A percentile compares a stretch with the other conserved stretches of the same genome.
Evolutionary conservation across 2,888 invertebrate species (phyloP).

Genomic region (Amiota mariae): DNA sequence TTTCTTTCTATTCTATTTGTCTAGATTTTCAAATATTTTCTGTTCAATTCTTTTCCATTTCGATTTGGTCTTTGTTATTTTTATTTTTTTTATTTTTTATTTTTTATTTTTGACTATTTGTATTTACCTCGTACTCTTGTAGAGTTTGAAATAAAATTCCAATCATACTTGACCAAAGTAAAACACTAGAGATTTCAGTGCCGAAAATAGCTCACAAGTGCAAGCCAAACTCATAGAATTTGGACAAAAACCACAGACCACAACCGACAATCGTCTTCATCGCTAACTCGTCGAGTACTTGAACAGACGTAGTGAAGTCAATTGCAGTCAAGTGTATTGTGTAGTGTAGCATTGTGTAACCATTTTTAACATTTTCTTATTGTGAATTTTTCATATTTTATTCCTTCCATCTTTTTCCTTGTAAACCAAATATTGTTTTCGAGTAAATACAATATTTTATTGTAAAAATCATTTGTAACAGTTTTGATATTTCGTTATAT

Average conservation of each 20-base stretch:
- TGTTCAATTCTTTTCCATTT: neutral
- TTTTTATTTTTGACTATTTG: slow-evolving; percentile 4
- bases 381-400: neutral
- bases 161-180: slow-evolving; percentile 64
- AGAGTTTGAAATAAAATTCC: slow-evolving; percentile 59
- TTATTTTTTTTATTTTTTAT: neutral
- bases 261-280: slow-evolving; percentile 13
- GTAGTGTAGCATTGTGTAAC: slow-evolving; percentile 10
- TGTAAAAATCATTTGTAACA: too few species aligned
- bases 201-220: slow-evolving; percentile 36
- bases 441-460: neutral
- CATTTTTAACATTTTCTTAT: neutral
- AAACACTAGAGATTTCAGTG: slow-evolving; percentile 59
- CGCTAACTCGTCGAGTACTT: neutral
- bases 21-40: too few species aligned
- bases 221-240: slow-evolving; percentile 8
- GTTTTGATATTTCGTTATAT: too few species aligned
- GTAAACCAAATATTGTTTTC: neutral
- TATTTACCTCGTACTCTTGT: neutral
- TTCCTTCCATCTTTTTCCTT: neutral
- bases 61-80: neutral
- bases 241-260: neutral
- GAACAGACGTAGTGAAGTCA: neutral
- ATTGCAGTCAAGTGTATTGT: slow-evolving; percentile 8
- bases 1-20: too few species aligned